A percentile compares a stretch with the other conserved stretches of the same genome.
Conservation (phyloP, 2,888 invertebrate species). For the Blastobasis adustella region DNA sequence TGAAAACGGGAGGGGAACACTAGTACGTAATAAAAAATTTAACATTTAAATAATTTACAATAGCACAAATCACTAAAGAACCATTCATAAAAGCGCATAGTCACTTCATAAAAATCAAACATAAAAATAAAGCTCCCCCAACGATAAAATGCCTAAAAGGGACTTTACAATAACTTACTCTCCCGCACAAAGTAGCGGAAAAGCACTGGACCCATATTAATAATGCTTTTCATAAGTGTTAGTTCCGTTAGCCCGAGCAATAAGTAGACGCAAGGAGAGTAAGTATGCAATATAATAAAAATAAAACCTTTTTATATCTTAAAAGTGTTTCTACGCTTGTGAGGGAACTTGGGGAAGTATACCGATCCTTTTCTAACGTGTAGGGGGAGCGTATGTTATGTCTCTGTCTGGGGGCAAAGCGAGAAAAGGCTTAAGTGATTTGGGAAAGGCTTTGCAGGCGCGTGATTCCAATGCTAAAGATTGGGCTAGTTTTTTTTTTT, state of each 20-base stretch:
- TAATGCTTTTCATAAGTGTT: slow-evolving; percentile 26
- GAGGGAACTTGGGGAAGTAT: slow-evolving; percentile 15
- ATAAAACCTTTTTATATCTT: slow-evolving; percentile 30
- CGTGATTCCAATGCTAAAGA: slow-evolving; percentile 41
- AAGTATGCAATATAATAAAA: slow-evolving; percentile 56
- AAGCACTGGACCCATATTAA: slow-evolving; percentile 19
- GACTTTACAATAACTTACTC: background rate
- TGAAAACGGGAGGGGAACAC: no score
- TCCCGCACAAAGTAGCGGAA: background rate
- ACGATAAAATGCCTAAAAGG: background rate
- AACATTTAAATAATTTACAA: no score
- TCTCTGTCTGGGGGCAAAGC: slow-evolving; percentile 14
- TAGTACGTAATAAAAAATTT: no score
- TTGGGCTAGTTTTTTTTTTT: slow-evolving; percentile 24
- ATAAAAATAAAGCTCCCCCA: no score
- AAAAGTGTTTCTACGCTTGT: slow-evolving; percentile 6
- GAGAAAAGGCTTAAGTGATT: slow-evolving; percentile 35
- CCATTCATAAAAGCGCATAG: no score
- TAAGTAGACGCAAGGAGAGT: slow-evolving; percentile 13
- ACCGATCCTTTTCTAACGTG: slow-evolving; percentile 20
- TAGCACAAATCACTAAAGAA: no score
- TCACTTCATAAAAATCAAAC: no score
- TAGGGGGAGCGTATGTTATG: slow-evolving; percentile 7
- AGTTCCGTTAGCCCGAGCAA: no score
- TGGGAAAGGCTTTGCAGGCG: slow-evolving; percentile 36